Percentiles rank a stretch among this genome's conserved stretches.
These are phyloP conservation scores for Tuberolachnus salignus DNA, from an alignment of 2,888 invertebrate genomes.

Conservation along the genomic window DNA sequence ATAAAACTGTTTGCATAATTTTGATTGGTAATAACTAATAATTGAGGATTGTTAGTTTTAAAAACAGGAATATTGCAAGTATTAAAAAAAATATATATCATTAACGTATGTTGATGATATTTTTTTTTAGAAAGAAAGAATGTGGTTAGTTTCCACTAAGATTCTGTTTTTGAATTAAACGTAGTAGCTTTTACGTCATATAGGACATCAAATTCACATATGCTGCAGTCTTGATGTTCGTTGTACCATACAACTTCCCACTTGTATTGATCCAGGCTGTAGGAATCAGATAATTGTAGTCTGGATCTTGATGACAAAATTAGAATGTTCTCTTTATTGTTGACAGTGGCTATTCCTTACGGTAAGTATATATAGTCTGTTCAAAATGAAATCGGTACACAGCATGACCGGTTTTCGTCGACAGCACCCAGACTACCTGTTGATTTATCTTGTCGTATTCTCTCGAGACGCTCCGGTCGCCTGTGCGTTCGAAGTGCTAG, in stretches of 20 bases:
- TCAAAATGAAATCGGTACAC: too few relatives aligned
- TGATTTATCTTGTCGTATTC: too few relatives aligned
- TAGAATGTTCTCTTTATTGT: neutral
- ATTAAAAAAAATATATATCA: too few relatives aligned
- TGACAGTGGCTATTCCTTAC: neutral
- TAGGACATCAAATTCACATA: neutral
- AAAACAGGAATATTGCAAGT: neutral
- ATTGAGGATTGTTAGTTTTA: neutral
- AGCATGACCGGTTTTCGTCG: too few relatives aligned
- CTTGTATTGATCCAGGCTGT: neutral
- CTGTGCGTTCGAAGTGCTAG: too few relatives aligned
- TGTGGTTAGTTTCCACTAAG: neutral
- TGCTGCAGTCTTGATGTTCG: neutral
- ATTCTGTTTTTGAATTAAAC: neutral
- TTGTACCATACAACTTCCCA: conserved; percentile 2
- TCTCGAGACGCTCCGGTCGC: too few relatives aligned
- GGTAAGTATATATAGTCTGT: neutral
- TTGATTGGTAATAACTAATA: neutral
- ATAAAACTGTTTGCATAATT: neutral
- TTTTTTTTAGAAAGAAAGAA: neutral
- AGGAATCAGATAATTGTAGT: neutral
- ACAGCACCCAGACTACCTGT: too few relatives aligned
- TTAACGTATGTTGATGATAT: neutral
- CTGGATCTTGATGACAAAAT: conserved; percentile 6
- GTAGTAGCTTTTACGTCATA: neutral